Evolutionary conservation across 2,888 invertebrate species (phyloP).

Genomic region (Allacma fusca): DNA sequence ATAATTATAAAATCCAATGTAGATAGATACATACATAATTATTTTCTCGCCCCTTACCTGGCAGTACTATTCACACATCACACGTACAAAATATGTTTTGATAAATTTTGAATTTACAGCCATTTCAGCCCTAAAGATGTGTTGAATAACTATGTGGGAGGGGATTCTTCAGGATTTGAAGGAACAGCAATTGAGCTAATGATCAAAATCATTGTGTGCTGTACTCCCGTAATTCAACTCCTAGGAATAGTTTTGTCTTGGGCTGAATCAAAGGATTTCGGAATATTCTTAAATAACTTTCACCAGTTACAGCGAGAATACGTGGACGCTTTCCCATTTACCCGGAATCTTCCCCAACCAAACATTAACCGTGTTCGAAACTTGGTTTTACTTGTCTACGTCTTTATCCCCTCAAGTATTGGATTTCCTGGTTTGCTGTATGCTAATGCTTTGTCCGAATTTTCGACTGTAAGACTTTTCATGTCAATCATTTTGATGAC

Average conservation of each 20-base stretch:
- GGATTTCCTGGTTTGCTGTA: not conserved
- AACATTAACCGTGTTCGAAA: not conserved
- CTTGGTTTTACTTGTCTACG: slow-evolving; percentile 9
- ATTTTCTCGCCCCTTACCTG: too few relatives aligned
- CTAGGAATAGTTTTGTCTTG: slow-evolving; percentile 14
- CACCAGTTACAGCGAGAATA: not conserved
- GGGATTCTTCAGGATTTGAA: too few relatives aligned
- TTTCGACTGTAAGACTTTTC: not conserved
- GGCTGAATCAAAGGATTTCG: slow-evolving; percentile 5
- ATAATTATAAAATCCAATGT: too few relatives aligned
- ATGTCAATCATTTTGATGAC: not conserved
- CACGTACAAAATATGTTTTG: too few relatives aligned
- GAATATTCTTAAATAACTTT: slow-evolving; percentile 18
- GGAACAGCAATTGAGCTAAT: not conserved
- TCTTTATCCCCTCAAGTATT: not conserved
- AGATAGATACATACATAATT: too few relatives aligned
- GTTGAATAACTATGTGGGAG: too few relatives aligned
- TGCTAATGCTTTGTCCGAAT: not conserved
- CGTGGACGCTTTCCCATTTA: not conserved
- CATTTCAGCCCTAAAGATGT: too few relatives aligned
- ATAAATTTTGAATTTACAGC: too few relatives aligned
- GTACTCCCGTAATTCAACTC: not conserved
- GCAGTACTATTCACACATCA: too few relatives aligned
- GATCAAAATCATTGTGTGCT: not conserved
- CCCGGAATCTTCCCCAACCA: not conserved